These are phyloP conservation scores for Drosophila formosana DNA, from an alignment of 2,888 invertebrate genomes.

Conservation along the genomic window DNA sequence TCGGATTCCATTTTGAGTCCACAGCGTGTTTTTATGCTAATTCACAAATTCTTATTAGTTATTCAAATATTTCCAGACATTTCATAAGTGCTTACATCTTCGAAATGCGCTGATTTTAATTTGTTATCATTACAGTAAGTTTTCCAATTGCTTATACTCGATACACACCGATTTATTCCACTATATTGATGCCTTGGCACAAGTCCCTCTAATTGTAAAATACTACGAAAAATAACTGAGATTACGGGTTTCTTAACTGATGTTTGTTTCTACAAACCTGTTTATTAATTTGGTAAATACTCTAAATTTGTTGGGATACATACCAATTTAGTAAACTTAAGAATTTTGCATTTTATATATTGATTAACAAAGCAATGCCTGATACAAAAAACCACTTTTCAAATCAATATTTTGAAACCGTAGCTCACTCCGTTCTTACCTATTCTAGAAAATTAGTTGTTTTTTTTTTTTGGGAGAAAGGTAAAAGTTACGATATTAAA, in stretches of 20 bases:
- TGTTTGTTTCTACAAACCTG: conserved; percentile 27
- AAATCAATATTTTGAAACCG: background rate
- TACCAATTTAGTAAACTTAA: conserved; percentile 46
- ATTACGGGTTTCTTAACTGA: background rate
- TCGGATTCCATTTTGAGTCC: background rate
- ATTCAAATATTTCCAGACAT: too few relatives aligned
- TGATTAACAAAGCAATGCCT: conserved; percentile 16
- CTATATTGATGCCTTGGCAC: conserved; percentile 18
- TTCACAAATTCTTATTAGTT: background rate
- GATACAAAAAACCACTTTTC: background rate
- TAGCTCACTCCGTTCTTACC: background rate
- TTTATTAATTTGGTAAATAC: conserved; percentile 56
- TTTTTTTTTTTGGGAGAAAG: too few relatives aligned
- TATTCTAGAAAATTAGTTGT: background rate
- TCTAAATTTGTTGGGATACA: conserved; percentile 57
- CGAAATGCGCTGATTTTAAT: background rate
- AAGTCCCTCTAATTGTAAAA: conserved; percentile 8
- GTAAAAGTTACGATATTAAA: too few relatives aligned
- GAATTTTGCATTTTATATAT: conserved; percentile 14
- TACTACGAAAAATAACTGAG: conserved; percentile 8
- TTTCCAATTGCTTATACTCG: background rate
- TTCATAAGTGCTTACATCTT: conserved; percentile 8
- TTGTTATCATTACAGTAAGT: background rate
- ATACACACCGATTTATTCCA: background rate
- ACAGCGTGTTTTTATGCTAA: background rate